These are phyloP conservation scores for Achatina immaculata DNA, from an alignment of 1,140 invertebrate species.

Conservation along the genomic window DNA sequence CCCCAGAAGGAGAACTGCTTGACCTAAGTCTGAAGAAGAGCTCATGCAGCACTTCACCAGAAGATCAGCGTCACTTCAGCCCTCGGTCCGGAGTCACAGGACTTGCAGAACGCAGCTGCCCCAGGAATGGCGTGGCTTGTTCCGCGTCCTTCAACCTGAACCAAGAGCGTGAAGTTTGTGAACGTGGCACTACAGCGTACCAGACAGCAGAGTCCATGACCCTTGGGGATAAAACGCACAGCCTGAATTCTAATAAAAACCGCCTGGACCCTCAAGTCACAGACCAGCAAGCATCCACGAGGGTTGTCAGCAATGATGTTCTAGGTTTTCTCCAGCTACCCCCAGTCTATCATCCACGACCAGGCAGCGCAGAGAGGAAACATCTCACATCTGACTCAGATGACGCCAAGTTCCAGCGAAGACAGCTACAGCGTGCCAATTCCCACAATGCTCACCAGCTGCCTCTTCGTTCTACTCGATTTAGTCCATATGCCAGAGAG, in stretches of 20 bases:
- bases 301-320: not conserved
- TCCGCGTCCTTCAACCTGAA: not conserved
- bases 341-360: not conserved
- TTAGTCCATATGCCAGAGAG: constrained; percentile 17
- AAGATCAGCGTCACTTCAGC: not conserved
- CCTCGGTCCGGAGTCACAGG: not conserved
- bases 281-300: too few species aligned
- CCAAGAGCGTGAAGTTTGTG: not conserved
- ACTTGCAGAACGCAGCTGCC: not conserved
- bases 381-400: not conserved
- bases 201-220: not conserved
- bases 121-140: constrained; percentile 33
- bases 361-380: not conserved
- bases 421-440: not conserved
- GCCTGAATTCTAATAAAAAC: too few species aligned
- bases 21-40: constrained; percentile 20
- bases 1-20: not conserved
- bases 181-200: not conserved
- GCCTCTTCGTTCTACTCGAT: constrained; percentile 3
- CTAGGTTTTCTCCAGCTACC: not conserved
- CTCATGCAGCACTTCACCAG: not conserved
- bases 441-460: not conserved
- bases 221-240: too few species aligned
- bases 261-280: too few species aligned
- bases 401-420: not conserved